phyloP scores from a whole-genome alignment of 1,140 invertebrate species.

The Antheraea pernyi region DNA sequence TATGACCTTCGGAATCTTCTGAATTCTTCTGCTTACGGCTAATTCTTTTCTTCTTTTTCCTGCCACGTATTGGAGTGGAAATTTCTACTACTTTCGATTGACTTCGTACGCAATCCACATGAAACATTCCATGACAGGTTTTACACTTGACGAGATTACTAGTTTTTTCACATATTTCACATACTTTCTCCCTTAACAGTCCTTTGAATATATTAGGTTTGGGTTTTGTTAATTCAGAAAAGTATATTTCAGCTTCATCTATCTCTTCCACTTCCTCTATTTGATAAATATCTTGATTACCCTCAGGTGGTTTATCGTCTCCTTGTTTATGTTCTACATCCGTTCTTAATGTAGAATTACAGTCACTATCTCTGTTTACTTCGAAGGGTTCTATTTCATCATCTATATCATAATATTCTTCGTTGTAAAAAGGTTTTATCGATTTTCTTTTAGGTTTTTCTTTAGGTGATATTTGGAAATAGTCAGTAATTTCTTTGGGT shows the following conservation, averaged over 20 bases:
- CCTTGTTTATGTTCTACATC: not conserved
- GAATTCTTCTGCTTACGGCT: slow-evolving; percentile 48
- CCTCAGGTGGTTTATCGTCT: slow-evolving; percentile 5
- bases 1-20: slow-evolving; percentile 49
- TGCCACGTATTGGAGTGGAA: slow-evolving; percentile 38
- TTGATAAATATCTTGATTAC: not conserved
- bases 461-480: slow-evolving; percentile 34
- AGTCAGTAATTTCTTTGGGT: slow-evolving; percentile 40
- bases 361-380: slow-evolving; percentile 35
- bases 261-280: slow-evolving; percentile 17
- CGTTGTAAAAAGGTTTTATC: slow-evolving; percentile 55
- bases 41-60: slow-evolving; percentile 62
- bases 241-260: slow-evolving; percentile 62
- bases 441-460: slow-evolving; percentile 62
- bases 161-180: slow-evolving; percentile 83
- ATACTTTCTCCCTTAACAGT: slow-evolving; percentile 81
- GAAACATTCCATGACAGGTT: slow-evolving; percentile 80
- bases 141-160: slow-evolving; percentile 83
- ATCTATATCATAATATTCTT: slow-evolving; percentile 59
- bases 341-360: not conserved
- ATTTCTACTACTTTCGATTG: slow-evolving; percentile 39
- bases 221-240: slow-evolving; percentile 49
- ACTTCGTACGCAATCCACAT: slow-evolving; percentile 73
- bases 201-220: slow-evolving; percentile 82
- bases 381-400: slow-evolving; percentile 55